Conservation (phyloP, 2,888 invertebrate species). For the Daptonema setosum region DNA sequence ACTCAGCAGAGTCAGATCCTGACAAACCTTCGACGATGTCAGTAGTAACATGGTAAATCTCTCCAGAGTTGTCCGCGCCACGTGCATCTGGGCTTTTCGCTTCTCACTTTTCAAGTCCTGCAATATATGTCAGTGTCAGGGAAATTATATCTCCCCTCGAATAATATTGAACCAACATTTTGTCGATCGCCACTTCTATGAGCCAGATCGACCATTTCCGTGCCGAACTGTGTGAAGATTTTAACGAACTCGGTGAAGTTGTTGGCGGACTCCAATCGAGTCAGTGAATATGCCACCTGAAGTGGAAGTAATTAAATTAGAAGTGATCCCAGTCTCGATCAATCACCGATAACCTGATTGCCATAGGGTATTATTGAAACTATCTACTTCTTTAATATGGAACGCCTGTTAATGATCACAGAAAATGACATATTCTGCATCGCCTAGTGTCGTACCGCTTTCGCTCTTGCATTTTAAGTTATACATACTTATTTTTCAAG, state of each 20-base stretch:
- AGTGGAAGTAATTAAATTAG: slow-evolving; percentile 4
- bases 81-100: slow-evolving; percentile 79
- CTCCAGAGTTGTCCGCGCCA: slow-evolving; percentile 58
- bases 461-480: no score
- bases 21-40: slow-evolving; percentile 71
- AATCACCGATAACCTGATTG: no score
- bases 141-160: neutral
- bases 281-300: slow-evolving; percentile 31
- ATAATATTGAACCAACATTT: slow-evolving; percentile 37
- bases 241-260: slow-evolving; percentile 76
- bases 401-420: no score
- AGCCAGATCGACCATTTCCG: slow-evolving; percentile 93
- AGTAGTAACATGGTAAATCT: slow-evolving; percentile 85
- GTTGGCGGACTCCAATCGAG: slow-evolving; percentile 33
- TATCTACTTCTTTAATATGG: no score
- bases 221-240: slow-evolving; percentile 91
- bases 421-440: no score
- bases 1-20: neutral
- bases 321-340: neutral
- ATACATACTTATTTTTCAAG: no score
- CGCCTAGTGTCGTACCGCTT: no score
- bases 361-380: no score
- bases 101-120: slow-evolving; percentile 54
- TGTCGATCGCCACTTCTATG: slow-evolving; percentile 62
- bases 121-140: slow-evolving; percentile 4